phyloP scores from a whole-genome alignment of 2,888 invertebrate genomes.

The Cantharis rufa region DNA sequence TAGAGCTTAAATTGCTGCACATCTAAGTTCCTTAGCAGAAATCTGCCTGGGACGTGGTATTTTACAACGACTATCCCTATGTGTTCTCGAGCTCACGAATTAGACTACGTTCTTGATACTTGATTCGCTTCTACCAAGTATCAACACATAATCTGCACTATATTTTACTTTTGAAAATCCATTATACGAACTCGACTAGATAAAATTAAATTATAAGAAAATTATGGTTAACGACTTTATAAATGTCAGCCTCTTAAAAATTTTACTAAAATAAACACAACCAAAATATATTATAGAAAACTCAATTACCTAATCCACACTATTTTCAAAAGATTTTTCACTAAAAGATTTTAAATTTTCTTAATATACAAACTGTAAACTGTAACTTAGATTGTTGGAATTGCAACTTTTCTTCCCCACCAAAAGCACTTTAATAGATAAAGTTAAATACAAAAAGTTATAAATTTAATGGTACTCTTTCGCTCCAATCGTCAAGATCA shows the following conservation, averaged over 20 bases:
- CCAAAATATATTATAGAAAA: background rate
- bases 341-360: background rate
- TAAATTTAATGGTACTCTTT: background rate
- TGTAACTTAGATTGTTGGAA: background rate
- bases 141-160: constrained; percentile 3
- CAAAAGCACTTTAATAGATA: background rate
- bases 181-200: background rate
- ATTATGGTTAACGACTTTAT: background rate
- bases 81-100: constrained; percentile 43
- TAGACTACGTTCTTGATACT: constrained; percentile 35
- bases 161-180: constrained; percentile 5
- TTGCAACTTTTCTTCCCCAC: background rate
- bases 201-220: background rate
- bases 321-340: background rate
- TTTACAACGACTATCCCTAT: constrained; percentile 49
- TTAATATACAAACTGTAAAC: background rate
- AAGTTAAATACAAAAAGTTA: background rate
- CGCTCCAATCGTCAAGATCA: background rate
- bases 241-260: background rate
- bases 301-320: background rate
- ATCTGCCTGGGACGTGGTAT: constrained; percentile 49
- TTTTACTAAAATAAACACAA: background rate
- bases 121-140: constrained; percentile 1
- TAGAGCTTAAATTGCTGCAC: constrained; percentile 56
- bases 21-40: constrained; percentile 52